Base-by-base conservation (phyloP, 1,140 invertebrate species). In the Bombus cullumanus region DNA sequence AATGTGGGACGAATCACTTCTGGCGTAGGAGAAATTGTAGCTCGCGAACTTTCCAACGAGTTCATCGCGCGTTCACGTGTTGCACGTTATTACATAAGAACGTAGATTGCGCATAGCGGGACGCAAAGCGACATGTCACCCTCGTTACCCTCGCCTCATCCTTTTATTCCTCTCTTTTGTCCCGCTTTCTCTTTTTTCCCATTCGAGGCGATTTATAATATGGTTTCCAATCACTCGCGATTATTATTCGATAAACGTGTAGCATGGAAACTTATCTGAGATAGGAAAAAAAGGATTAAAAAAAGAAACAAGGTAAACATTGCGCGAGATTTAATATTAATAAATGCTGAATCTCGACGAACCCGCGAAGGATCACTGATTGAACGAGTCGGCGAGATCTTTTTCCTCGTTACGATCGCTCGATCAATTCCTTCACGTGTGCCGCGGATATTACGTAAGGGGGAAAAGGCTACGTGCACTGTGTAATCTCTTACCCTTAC, bases 1-100 rank as follows among this genome's bases (percentile, higher is more conserved):
- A 43, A 47, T 31, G 22, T 53, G 25, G 4, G 43, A 72, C 59
- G 47, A 81, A 72, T 72, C 37, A 81, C 25, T 43, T 25, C 34
- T n/a, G 39, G 1, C 15, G 39, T 1, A 66, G 59, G 64, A 18
- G 37, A 75, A 75, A 76, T 47, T 83, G 41, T 37, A 75, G 41
- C 18, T 73, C 31, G 37, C 37, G 53, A 59, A 81, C 69, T 66
- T 74, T 34, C 28, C 43, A 31, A 22, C 43, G 34, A 41, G 43
- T 83, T 53, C 37, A 13, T 22, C 43, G 31, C 62, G 77, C 68
- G 77, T 82, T 81, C 79, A 75, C 84, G 79, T 82, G 79, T 80
- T 81, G 43, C 69, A 12, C 43, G 28, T 62, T 41, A 37, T 85
- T 80, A 81, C 69, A 37, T 74, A 81, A 85, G 69, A 66, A 31